Evolutionary conservation across 1,140 invertebrate genomes (phyloP), one percentile per base, ranked within the genome.

Genomic region (Formica exsecta): DNA sequence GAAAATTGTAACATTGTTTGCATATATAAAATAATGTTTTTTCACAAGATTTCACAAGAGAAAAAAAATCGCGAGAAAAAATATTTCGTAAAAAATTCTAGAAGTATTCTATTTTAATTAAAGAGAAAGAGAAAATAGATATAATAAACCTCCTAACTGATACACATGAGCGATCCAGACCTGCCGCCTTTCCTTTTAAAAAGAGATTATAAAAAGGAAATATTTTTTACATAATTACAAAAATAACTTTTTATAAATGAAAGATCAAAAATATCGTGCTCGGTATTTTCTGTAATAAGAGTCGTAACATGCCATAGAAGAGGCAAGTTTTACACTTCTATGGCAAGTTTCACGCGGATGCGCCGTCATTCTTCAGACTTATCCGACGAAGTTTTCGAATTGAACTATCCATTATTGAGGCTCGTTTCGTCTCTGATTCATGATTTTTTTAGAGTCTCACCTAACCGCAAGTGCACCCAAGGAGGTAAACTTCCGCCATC

Each of bases 371-470:
- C 79, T 83, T 74, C 57, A 83, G 79, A 83, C 68, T 41, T 83
- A 41, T 83, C 29, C 68, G 68, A 38, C 68, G 38, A 83, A 83
- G 79, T 83, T 83, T 83, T 83, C 81, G 59, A 83, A 90, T 88
- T 86, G 89, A 66, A 65, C 86, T 74, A 84, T 90, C 80, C 74
- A 90, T 91, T 91, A 88, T 91, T 90, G 74, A 88, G 76, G 25
- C 77, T 79, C 83, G 80, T 89, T 89, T 80, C 66, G 51, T 85
- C 13, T 71, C 22, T 76, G 89, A 90, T 90, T 90, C 86, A 90
- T 88, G 89, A 91, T 86, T 88, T 90, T 86, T 88, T 90, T 74
- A 88, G 54, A 62, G 25, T 48, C 57, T 44, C 65, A 80, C 79
- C 62, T 64, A 89, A 88, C 88, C 75, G 81, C 86, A 44, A 66